Evolutionary conservation across 2,888 invertebrate species (phyloP), one percentile per base, ranked within the genome.

Genomic region (Hipparchia sbordonii): DNA sequence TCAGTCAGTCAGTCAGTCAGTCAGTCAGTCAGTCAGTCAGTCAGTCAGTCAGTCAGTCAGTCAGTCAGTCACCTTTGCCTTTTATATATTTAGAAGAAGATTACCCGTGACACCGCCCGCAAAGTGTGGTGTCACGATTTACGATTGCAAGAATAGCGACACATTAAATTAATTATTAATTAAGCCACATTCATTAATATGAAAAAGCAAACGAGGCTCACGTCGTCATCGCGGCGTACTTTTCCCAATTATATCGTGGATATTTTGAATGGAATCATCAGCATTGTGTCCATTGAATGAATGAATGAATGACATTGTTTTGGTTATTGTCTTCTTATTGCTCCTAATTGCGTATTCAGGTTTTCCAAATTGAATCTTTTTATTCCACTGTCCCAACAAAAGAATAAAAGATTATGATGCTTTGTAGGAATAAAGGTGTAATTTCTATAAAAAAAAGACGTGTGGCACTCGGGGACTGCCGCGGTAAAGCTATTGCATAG

Each of bases 191-290:
- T 46, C 45, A 61, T 61, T 61, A 39, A 39, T 39, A 61, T 12
- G 45, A 61, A 61, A 61, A 70, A 57, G 33, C 48, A 6, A 59
- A 54, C 3, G 39, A 13, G 39, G 7, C 60, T 33, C 65, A 66
- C 60, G 52, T 66, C 59, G 65, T 66, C 10, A 6, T 10, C 8
- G 9, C 4, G 52, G 52, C 69, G 69, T 45, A 12, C 59, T 66
- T 66, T 48, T 60, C 66, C 57, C 66, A 70, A 70, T 70, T 70
- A 70, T 63, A 63, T 63, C 57, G 70, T 70, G 12, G 66, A 67
- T 67, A 56, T 46, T 54, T 45, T 63, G 63, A 70, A 70, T 70
- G 63, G 63, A 48, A 46, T 63, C 46, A 45, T 62, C 7, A 7
- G 33, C 66, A 67, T 67, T 67, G 66, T 67, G 56, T 56, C 45